Base-by-base conservation (phyloP, 2,797 vertebrate genomes). In the Pseudocheirus occidentalis region DNA sequence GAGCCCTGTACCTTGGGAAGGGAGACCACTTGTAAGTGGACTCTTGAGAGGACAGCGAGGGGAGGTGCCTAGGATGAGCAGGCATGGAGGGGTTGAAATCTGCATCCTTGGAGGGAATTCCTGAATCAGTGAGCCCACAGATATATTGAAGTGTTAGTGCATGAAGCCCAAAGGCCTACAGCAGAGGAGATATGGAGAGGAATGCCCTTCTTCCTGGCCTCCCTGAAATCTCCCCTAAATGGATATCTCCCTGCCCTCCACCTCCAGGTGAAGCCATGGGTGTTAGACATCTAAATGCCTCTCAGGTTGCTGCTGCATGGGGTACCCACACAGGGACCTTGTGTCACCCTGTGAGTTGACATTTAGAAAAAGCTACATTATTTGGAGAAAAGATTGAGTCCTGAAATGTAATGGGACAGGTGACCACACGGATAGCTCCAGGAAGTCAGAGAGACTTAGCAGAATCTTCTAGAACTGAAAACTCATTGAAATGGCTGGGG, bases 401-500 rank as follows among this genome's bases (percentile, higher is more conserved):
- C 97, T 97, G 93, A 96, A 90, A 90, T 24, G 94, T 96, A 97
- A 97, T 96, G 95, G 92, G 94, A 95, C 95, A 90, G 96, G 53
- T 87, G 96, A 91, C 95, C 24, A 10, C 91, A 95, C 6, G 53
- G 91, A 94, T 52, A 97, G 57, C 95, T 95, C 95, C 73, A 94
- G 92, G 95, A 98, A 96, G 62, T 96, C 97, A 96, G 94, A 96
- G 55, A 97, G 87, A 96, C 59, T 55, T 94, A 96, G 93, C 95
- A 95, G 92, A 96, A 96, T 95, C 91, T 96, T 96, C 90, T 93
- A 97, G 94, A 97, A 96, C 90, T 94, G 95, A 97, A 97, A 96
- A 95, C 55, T 94, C 73, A 95, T 96, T 0, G 12, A 97, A 97
- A 96, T 97, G 95, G 21, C 94, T 97, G 50, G 87, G 93, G 97